These are phyloP conservation scores for Montipora capricornis DNA, from an alignment of 64 coral and sea anemone genomes.

Conservation along the genomic window DNA sequence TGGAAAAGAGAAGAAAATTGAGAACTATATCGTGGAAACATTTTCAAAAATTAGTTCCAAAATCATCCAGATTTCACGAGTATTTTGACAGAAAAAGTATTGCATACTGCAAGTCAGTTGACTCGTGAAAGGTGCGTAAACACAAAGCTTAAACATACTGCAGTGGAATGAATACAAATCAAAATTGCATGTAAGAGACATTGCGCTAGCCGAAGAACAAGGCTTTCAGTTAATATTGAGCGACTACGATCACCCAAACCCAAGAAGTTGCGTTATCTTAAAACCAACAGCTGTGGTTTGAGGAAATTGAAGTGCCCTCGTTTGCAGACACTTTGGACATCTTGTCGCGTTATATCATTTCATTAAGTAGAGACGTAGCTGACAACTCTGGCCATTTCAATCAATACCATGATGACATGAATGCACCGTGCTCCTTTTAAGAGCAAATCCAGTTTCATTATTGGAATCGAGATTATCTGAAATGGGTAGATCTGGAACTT, in stretches of 20 bases:
- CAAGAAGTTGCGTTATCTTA: background rate
- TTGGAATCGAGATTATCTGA: background rate
- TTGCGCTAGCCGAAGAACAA: too few relatives aligned
- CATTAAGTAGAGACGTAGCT: background rate
- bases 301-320: background rate
- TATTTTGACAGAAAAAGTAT: constrained; percentile 1
- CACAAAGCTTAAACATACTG: background rate
- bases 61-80: constrained; percentile 34
- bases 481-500: background rate
- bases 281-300: background rate
- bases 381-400: background rate
- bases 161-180: too few relatives aligned
- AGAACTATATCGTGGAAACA: constrained; percentile 11
- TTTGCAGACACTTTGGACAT: background rate
- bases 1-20: constrained; percentile 39
- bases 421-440: background rate
- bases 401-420: background rate
- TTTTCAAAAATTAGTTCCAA: constrained; percentile 24
- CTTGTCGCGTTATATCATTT: background rate
- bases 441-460: constrained; percentile 53
- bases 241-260: background rate
- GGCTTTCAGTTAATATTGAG: background rate
- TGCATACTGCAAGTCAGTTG: background rate
- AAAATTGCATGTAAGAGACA: too few relatives aligned
- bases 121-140: background rate